phyloP scores from a whole-genome alignment of 2,888 invertebrate genomes.

The Drosophila flavopinicola region DNA sequence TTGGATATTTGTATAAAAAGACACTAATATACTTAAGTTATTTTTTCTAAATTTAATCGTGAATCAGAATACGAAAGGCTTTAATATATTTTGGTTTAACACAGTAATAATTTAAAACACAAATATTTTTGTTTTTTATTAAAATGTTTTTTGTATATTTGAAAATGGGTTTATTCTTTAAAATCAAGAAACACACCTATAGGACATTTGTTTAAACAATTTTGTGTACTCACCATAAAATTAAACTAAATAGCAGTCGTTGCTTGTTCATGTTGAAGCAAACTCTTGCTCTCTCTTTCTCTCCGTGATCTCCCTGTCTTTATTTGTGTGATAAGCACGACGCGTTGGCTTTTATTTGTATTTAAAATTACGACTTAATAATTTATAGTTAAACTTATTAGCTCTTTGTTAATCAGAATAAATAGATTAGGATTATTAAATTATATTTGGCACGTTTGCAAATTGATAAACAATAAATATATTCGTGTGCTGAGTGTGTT shows the following conservation, averaged over 20 bases:
- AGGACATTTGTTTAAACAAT: neutral
- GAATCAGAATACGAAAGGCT: no score
- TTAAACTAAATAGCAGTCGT: conserved; percentile 74
- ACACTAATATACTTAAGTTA: no score
- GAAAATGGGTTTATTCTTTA: no score
- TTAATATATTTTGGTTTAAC: neutral
- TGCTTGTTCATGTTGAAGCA: conserved; percentile 73
- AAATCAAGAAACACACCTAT: neutral
- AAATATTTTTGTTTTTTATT: neutral
- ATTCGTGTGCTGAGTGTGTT: conserved; percentile 13
- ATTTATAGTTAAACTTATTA: conserved; percentile 77
- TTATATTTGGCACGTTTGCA: conserved; percentile 78
- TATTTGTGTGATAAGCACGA: conserved; percentile 26
- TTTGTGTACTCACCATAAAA: conserved; percentile 77
- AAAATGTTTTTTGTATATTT: neutral
- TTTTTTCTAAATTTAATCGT: no score
- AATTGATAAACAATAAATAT: conserved; percentile 69
- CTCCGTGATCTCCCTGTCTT: conserved; percentile 3
- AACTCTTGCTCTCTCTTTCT: conserved; percentile 19
- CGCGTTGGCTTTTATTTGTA: conserved; percentile 42
- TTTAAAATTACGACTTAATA: conserved; percentile 74
- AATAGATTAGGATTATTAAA: conserved; percentile 71
- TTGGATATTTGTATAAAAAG: neutral
- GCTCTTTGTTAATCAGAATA: conserved; percentile 74
- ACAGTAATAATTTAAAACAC: no score